phyloP scores from a whole-genome alignment of 2,888 invertebrate genomes.

The Abrostola triplasia region DNA sequence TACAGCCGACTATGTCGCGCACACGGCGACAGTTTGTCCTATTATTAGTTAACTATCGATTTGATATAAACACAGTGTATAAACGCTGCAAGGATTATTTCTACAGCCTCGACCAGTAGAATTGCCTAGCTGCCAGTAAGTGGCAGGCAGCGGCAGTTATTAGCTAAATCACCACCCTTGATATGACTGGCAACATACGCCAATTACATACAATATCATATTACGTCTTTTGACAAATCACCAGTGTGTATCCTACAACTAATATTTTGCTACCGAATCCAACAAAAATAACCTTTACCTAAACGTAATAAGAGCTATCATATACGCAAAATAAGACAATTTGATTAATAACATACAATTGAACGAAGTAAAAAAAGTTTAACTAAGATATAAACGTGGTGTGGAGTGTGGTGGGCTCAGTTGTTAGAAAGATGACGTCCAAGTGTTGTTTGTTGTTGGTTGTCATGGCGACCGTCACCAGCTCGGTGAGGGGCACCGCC shows the following conservation, averaged over 20 bases:
- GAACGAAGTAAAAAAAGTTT: slow-evolving; percentile 56
- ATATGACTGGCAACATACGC: slow-evolving; percentile 53
- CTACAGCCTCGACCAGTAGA: slow-evolving; percentile 13
- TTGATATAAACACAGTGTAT: slow-evolving; percentile 35
- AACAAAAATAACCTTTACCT: slow-evolving; percentile 28
- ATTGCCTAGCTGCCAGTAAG: slow-evolving; percentile 16
- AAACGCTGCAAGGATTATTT: slow-evolving; percentile 12
- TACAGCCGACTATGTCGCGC: not conserved
- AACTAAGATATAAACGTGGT: slow-evolving; percentile 57
- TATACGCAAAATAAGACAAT: slow-evolving; percentile 11
- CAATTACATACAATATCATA: slow-evolving; percentile 44
- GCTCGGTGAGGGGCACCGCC: slow-evolving; percentile 69
- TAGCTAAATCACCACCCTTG: slow-evolving; percentile 46
- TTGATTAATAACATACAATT: slow-evolving; percentile 53
- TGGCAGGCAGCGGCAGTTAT: slow-evolving; percentile 35
- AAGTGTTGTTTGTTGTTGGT: slow-evolving; percentile 55
- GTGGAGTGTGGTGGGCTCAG: slow-evolving; percentile 17
- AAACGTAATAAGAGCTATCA: slow-evolving; percentile 12
- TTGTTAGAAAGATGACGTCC: slow-evolving; percentile 35
- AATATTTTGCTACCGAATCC: not conserved
- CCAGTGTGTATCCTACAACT: slow-evolving; percentile 23
- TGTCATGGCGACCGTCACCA: slow-evolving; percentile 56
- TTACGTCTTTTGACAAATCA: slow-evolving; percentile 54
- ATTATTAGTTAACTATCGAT: slow-evolving; percentile 27
- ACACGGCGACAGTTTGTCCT: slow-evolving; percentile 7